These are phyloP conservation scores for Eleginops maclovinus DNA, from an alignment of 2,113 vertebrate genomes.

Conservation along the genomic window DNA sequence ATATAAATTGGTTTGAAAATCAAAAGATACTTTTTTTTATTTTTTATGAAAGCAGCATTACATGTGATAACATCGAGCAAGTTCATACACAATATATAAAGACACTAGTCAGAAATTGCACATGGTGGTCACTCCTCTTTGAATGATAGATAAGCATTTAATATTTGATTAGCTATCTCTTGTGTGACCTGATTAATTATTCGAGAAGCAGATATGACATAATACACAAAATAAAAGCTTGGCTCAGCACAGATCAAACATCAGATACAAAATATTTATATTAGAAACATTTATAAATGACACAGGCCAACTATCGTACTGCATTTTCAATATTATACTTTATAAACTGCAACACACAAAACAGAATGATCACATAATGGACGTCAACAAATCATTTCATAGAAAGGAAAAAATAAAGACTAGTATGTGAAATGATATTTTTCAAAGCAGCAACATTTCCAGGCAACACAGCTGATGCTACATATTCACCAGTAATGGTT, in stretches of 20 bases:
- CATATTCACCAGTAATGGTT: conserved; percentile 12
- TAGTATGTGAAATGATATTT: conserved; percentile 18
- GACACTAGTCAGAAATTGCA: conserved; percentile 65
- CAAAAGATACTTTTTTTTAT: too few relatives aligned
- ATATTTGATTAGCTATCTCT: conserved; percentile 13
- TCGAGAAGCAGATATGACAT: conserved; percentile 59
- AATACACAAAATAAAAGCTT: conserved; percentile 38
- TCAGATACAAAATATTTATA: conserved; percentile 4
- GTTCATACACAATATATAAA: conserved; percentile 36
- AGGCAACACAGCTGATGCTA: conserved; percentile 42
- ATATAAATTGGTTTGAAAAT: conserved; percentile 20
- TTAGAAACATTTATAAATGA: conserved; percentile 13
- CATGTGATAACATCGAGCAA: conserved; percentile 22
- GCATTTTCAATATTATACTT: conserved; percentile 18
- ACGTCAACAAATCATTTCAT: conserved; percentile 33
- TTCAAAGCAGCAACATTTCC: conserved; percentile 32
- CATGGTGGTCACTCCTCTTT: conserved; percentile 57
- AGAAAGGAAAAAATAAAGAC: conserved; percentile 15
- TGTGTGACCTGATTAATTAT: conserved; percentile 30
- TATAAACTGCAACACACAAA: conserved; percentile 8
- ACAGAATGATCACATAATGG: conserved; percentile 18
- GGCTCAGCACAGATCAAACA: conserved; percentile 9
- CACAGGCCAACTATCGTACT: conserved; percentile 28
- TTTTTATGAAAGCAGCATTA: conserved; percentile 37
- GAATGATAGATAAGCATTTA: conserved; percentile 49